phyloP scores from a whole-genome alignment of 2,797 vertebrate species.

The Rhinella marina region DNA sequence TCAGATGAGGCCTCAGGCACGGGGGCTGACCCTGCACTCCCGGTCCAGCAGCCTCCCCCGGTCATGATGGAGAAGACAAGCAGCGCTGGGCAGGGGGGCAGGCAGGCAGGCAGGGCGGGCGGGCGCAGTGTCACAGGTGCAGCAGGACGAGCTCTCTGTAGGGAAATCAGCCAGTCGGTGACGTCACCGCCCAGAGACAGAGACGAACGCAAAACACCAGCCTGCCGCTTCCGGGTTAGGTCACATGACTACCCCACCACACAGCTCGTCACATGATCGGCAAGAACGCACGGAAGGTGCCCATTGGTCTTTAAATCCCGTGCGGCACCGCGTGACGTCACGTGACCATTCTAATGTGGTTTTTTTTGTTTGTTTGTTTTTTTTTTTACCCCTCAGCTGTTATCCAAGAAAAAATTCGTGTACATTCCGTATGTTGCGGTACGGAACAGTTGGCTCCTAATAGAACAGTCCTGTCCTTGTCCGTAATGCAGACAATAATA shows the following conservation, averaged over 20 bases:
- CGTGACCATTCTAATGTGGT: no score
- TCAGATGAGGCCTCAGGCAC: slow-evolving; percentile 20
- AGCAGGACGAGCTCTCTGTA: neutral
- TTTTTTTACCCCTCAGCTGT: no score
- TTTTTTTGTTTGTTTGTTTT: no score
- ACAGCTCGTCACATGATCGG: slow-evolving; percentile 2
- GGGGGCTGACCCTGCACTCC: neutral
- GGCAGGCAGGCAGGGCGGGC: neutral
- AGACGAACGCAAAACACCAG: slow-evolving; percentile 14
- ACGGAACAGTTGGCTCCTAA: no score
- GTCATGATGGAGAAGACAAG: neutral
- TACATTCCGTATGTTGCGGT: no score
- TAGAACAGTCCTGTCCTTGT: no score
- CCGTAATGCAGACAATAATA: no score
- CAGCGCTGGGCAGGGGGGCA: neutral
- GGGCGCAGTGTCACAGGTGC: slow-evolving; percentile 14
- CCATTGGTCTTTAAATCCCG: no score
- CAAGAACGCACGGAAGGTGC: neutral
- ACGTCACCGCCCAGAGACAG: slow-evolving; percentile 50
- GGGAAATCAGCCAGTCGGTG: slow-evolving; percentile 43
- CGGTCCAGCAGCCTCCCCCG: neutral
- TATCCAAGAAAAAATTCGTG: no score
- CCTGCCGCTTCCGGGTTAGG: slow-evolving; percentile 55
- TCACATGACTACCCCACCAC: slow-evolving; percentile 43
- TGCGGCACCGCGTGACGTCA: neutral